Conservation (phyloP, 2,113 vertebrate genomes). For the Hucho hucho region DNA sequence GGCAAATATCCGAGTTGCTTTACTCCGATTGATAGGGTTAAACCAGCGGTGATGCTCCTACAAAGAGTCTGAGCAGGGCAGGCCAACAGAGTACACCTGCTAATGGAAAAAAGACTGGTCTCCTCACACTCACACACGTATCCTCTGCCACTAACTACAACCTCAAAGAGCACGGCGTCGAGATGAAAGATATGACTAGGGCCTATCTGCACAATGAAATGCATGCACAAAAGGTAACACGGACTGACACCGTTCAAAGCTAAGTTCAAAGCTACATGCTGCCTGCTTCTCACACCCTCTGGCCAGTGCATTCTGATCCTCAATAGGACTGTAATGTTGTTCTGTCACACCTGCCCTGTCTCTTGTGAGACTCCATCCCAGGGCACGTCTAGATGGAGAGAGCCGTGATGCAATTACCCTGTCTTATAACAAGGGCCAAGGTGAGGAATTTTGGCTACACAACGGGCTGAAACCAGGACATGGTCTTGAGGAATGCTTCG, state of each 20-base stretch:
- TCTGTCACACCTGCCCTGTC: background rate
- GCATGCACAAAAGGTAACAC: background rate
- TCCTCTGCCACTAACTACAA: slow-evolving; percentile 5
- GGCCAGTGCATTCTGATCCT: background rate
- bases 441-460: background rate
- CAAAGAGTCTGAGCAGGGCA: background rate
- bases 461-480: background rate
- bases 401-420: background rate
- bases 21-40: background rate
- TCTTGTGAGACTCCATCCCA: background rate
- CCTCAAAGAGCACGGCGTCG: background rate
- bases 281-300: background rate
- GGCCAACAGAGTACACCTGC: background rate
- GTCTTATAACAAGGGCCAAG: background rate
- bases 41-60: background rate
- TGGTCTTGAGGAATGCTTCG: background rate
- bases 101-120: background rate
- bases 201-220: background rate
- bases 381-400: background rate
- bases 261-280: background rate
- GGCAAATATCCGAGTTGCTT: background rate
- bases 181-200: no score
- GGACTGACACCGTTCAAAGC: background rate
- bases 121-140: slow-evolving; percentile 4
- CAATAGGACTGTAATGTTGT: background rate